phyloP scores from a whole-genome alignment of 2,888 invertebrate species.

The Galerucella pusilla region DNA sequence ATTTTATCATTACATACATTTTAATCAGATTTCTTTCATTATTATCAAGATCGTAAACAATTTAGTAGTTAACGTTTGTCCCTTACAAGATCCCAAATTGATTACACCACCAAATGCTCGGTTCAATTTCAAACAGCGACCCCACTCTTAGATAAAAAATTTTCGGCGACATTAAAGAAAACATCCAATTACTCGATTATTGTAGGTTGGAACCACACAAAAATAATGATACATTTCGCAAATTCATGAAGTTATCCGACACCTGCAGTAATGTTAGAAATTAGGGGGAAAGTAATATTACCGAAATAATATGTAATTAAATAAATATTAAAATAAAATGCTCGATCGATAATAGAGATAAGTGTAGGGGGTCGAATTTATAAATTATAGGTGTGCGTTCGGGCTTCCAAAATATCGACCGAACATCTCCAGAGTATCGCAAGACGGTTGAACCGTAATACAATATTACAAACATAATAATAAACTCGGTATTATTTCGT shows the following conservation, averaged over 20 bases:
- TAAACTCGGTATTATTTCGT: not conserved
- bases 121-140: not conserved
- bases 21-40: not conserved
- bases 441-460: not conserved
- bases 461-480: not conserved
- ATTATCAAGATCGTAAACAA: slow-evolving; percentile 1
- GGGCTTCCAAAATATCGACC: slow-evolving; percentile 25
- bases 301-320: slow-evolving; percentile 47
- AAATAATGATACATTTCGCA: slow-evolving; percentile 46
- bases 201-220: slow-evolving; percentile 42
- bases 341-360: slow-evolving; percentile 40
- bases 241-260: slow-evolving; percentile 49
- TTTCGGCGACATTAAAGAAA: slow-evolving; percentile 44
- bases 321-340: slow-evolving; percentile 49
- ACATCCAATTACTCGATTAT: slow-evolving; percentile 43
- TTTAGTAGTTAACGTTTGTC: slow-evolving; percentile 2
- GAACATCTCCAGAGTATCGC: not conserved
- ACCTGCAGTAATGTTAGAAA: slow-evolving; percentile 49
- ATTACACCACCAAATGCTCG: not conserved
- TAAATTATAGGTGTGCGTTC: slow-evolving; percentile 39
- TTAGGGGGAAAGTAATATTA: slow-evolving; percentile 47
- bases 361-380: slow-evolving; percentile 35
- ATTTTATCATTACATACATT: not conserved
- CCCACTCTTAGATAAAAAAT: slow-evolving; percentile 1
- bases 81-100: not conserved